Conservation (phyloP, 2,113 vertebrate genomes). For the Phrynosoma blainvillii region DNA sequence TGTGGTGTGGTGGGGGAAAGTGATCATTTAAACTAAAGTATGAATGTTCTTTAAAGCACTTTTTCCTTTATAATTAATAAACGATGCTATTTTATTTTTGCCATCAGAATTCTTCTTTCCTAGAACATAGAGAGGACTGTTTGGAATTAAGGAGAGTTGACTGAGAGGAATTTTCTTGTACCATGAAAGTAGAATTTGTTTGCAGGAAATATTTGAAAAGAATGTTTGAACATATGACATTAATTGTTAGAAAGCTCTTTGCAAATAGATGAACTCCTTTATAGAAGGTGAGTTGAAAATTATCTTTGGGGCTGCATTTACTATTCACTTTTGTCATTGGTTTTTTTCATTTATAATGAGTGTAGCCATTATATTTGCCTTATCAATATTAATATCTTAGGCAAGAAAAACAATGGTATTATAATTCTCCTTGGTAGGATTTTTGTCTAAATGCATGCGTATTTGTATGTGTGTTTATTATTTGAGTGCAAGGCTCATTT, state of each 20-base stretch:
- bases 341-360: constrained; percentile 46
- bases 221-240: neutral
- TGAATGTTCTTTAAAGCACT: constrained; percentile 11
- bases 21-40: constrained; percentile 16
- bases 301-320: constrained; percentile 2
- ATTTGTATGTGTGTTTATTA: constrained; percentile 16
- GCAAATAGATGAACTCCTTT: neutral
- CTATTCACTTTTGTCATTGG: neutral
- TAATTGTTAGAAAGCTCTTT: constrained; percentile 9
- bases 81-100: neutral
- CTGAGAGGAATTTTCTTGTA: constrained; percentile 33
- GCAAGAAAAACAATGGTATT: constrained; percentile 39
- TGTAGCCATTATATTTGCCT: constrained; percentile 35
- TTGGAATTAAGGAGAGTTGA: constrained; percentile 30
- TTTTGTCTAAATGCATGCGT: constrained; percentile 48
- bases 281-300: neutral
- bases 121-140: constrained; percentile 29
- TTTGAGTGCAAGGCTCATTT: constrained; percentile 46
- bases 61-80: constrained; percentile 37
- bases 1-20: too few relatives aligned
- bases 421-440: constrained; percentile 31
- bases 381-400: constrained; percentile 38
- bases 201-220: constrained; percentile 7
- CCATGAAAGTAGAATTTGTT: constrained; percentile 34
- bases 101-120: constrained; percentile 26